A percentile compares a stretch with the other conserved stretches of the same genome.
Conservation (phyloP, 2,113 vertebrate genomes). For the Galbula dea region DNA sequence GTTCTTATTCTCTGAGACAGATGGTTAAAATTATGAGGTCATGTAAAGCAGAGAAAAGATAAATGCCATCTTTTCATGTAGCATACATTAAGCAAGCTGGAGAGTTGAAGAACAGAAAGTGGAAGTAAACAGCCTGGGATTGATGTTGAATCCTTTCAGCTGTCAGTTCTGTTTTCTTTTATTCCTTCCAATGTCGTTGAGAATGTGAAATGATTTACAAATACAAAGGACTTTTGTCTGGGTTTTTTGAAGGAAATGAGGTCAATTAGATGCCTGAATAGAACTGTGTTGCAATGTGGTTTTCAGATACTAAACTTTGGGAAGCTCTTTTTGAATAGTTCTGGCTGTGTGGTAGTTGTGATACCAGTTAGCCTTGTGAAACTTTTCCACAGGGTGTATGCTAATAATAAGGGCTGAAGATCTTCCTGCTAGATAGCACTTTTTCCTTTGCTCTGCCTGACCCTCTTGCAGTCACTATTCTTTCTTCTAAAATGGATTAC, state of each 20-base stretch:
- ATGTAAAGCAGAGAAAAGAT: background rate
- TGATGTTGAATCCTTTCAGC: background rate
- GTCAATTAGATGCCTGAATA: conserved; percentile 21
- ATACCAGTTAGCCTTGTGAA: background rate
- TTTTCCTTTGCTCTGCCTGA: background rate
- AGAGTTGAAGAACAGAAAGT: background rate
- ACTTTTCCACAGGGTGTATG: background rate
- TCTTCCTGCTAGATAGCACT: background rate
- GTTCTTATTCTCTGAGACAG: background rate
- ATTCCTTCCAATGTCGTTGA: background rate
- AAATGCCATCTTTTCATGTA: background rate
- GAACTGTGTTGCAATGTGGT: background rate
- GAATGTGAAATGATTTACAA: conserved; percentile 5
- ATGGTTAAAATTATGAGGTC: background rate
- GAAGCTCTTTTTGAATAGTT: background rate
- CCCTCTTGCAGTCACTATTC: background rate
- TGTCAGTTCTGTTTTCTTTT: background rate
- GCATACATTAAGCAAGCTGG: background rate
- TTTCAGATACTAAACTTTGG: background rate
- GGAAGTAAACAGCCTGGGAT: background rate
- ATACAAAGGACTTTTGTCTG: background rate
- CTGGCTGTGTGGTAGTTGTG: background rate
- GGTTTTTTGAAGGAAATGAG: conserved; percentile 3
- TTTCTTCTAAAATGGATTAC: background rate
- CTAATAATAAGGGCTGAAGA: background rate